A percentile compares a stretch with the other conserved stretches of the same genome.
phyloP scores from a whole-genome alignment of 2,888 invertebrate genomes.

The Chymomyza procnemis region DNA sequence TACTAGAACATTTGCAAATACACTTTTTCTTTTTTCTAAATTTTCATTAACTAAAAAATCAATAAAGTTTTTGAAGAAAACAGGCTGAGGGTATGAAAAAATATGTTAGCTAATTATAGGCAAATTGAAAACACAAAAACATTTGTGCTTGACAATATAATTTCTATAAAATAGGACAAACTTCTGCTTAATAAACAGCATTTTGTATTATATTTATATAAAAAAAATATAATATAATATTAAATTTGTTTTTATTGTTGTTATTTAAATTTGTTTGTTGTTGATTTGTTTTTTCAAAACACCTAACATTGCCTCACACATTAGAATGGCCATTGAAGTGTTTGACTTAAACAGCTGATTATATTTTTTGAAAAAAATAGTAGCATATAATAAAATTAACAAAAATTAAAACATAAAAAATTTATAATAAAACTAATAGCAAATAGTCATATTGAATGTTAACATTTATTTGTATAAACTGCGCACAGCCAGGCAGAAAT shows the following conservation, averaged over 20 bases:
- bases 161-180: constrained; percentile 53
- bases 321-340: constrained; percentile 23
- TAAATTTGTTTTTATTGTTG: background rate
- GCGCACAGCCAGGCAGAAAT: constrained; percentile 34
- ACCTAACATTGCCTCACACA: constrained; percentile 31
- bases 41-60: too few relatives aligned
- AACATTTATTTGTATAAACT: constrained; percentile 48
- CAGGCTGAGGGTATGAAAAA: background rate
- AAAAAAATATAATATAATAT: background rate
- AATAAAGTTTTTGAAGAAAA: too few relatives aligned
- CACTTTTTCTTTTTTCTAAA: too few relatives aligned
- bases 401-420: constrained; percentile 38
- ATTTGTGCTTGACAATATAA: constrained; percentile 77
- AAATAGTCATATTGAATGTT: constrained; percentile 44
- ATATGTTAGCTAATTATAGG: constrained; percentile 36
- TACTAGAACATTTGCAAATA: too few relatives aligned
- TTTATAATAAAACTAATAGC: constrained; percentile 32
- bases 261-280: constrained; percentile 12
- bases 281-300: constrained; percentile 10
- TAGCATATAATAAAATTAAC: constrained; percentile 31
- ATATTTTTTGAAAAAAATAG: constrained; percentile 36
- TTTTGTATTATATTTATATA: background rate
- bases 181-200: constrained; percentile 5
- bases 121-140: constrained; percentile 18
- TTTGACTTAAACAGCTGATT: constrained; percentile 22